Evolutionary conservation across 2,797 vertebrate genomes (phyloP).

Genomic region (Cyclura pinguis): DNA sequence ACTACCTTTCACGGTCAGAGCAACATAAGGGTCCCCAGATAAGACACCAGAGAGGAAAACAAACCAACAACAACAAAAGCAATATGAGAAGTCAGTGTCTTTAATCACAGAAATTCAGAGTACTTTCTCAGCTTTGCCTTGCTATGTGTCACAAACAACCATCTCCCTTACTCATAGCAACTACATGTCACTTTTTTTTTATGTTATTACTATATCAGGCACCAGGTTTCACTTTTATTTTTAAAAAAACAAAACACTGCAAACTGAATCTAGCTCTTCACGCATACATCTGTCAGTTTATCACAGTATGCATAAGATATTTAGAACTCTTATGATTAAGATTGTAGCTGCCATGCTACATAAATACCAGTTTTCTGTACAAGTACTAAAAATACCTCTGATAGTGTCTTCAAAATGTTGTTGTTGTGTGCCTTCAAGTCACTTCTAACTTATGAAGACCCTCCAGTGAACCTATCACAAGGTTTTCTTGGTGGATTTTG

Average conservation of each 20-base stretch:
- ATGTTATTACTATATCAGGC: slow-evolving; percentile 38
- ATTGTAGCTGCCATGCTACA: slow-evolving; percentile 34
- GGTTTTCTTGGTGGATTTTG: too few relatives aligned
- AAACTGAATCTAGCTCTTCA: neutral
- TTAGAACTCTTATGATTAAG: slow-evolving; percentile 48
- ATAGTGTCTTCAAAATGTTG: neutral
- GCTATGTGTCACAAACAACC: neutral
- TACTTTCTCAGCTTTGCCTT: neutral
- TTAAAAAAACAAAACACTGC: slow-evolving; percentile 19
- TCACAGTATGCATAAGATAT: neutral
- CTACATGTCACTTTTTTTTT: neutral
- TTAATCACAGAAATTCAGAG: neutral
- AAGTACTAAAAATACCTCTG: slow-evolving; percentile 17
- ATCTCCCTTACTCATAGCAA: neutral
- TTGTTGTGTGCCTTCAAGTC: too few relatives aligned
- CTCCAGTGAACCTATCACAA: too few relatives aligned
- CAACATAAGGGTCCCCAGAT: too few relatives aligned
- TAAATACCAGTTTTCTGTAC: slow-evolving; percentile 13
- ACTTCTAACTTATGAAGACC: too few relatives aligned
- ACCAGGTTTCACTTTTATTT: too few relatives aligned
- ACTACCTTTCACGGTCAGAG: too few relatives aligned
- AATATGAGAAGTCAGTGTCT: too few relatives aligned
- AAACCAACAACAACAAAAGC: too few relatives aligned
- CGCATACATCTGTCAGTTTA: neutral
- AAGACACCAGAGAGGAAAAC: too few relatives aligned